Evolutionary conservation across 2,113 vertebrate genomes (phyloP).

Genomic region (Sus scrofa): T2T-Sscrofa CM000812.6:21099001-21099500

Average conservation of each 20-base stretch:
- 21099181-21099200: background rate
- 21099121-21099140: conserved; percentile 20
- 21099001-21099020: background rate
- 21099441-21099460: background rate
- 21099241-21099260: background rate
- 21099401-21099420: background rate
- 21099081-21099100: background rate
- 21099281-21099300: background rate
- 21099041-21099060: background rate
- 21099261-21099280: background rate
- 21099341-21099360: background rate
- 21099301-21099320: background rate
- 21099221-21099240: background rate
- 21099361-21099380: conserved; percentile 26
- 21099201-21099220: background rate
- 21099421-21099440: conserved; percentile 13
- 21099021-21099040: background rate
- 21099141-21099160: background rate
- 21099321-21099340: background rate
- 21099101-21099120: conserved; percentile 41
- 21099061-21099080: background rate
- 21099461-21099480: background rate
- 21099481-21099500: conserved; percentile 11
- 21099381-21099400: background rate
- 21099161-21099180: background rate